Conservation (phyloP, 1,140 invertebrate genomes). For the Drosophila athabasca region DNA sequence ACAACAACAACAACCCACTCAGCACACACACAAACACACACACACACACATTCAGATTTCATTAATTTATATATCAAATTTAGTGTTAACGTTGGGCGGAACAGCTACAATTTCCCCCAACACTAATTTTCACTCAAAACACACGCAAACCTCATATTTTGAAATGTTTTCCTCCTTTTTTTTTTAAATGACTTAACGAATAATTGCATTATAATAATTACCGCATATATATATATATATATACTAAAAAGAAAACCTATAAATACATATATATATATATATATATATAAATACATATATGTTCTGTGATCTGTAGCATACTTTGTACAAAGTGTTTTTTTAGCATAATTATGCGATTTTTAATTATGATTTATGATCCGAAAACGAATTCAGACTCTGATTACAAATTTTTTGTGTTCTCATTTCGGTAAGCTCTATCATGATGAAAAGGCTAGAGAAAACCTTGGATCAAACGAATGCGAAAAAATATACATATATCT, state of each 20-base stretch:
- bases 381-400: slow-evolving; percentile 35
- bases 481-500: slow-evolving; percentile 39
- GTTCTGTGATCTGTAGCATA: slow-evolving; percentile 83
- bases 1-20: slow-evolving; percentile 42
- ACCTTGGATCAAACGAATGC: slow-evolving; percentile 40
- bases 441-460: slow-evolving; percentile 42
- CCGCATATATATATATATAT: slow-evolving; percentile 48
- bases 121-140: slow-evolving; percentile 65
- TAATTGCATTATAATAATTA: slow-evolving; percentile 59
- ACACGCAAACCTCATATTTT: slow-evolving; percentile 63
- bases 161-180: slow-evolving; percentile 57
- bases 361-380: slow-evolving; percentile 59
- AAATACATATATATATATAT: slow-evolving; percentile 48
- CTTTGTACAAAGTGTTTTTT: slow-evolving; percentile 83
- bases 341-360: slow-evolving; percentile 79
- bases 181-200: slow-evolving; percentile 48
- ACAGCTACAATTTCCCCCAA: slow-evolving; percentile 35
- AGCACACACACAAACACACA: slow-evolving; percentile 27
- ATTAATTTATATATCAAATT: slow-evolving; percentile 67
- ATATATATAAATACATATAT: slow-evolving; percentile 68
- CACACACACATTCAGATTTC: slow-evolving; percentile 39
- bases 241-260: slow-evolving; percentile 61
- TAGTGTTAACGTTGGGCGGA: slow-evolving; percentile 44
- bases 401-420: slow-evolving; percentile 36
- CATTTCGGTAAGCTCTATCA: slow-evolving; percentile 48